phyloP scores from a whole-genome alignment of 1,140 invertebrate species.

The Scaptomyza graminum region DNA sequence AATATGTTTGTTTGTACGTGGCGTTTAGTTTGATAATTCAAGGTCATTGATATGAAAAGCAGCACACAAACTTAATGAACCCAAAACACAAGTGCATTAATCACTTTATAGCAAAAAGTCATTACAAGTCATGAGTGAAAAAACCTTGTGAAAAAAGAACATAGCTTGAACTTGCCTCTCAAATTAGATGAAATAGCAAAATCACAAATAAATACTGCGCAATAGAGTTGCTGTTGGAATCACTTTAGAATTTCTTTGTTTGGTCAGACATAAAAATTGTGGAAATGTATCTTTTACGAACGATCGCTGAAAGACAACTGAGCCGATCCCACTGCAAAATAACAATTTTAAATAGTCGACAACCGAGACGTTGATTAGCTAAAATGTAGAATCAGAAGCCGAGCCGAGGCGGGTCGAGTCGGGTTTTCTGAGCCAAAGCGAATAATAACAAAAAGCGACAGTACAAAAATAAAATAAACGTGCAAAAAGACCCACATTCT shows the following conservation, averaged over 20 bases:
- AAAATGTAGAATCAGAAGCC: constrained; percentile 31
- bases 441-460: constrained; percentile 43
- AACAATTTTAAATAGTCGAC: constrained; percentile 55
- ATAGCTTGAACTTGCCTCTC: constrained; percentile 54
- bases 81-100: constrained; percentile 15
- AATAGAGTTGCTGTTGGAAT: constrained; percentile 33
- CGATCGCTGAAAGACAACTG: constrained; percentile 66
- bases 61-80: constrained; percentile 1
- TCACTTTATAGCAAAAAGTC: constrained; percentile 9
- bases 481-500: constrained; percentile 66
- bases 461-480: constrained; percentile 47
- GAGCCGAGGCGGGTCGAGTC: constrained; percentile 2
- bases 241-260: constrained; percentile 7
- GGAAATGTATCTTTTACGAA: constrained; percentile 8
- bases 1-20: constrained; percentile 16
- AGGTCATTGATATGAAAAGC: constrained; percentile 47
- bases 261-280: neutral
- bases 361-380: constrained; percentile 11
- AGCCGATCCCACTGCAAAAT: constrained; percentile 43
- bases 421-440: constrained; percentile 42
- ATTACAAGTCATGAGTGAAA: constrained; percentile 12
- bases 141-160: constrained; percentile 23
- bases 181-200: constrained; percentile 11
- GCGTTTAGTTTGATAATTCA: constrained; percentile 35
- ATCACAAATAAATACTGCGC: constrained; percentile 15